Conservation (phyloP, 2,113 vertebrate genomes). For the Tyrannus savana region DNA sequence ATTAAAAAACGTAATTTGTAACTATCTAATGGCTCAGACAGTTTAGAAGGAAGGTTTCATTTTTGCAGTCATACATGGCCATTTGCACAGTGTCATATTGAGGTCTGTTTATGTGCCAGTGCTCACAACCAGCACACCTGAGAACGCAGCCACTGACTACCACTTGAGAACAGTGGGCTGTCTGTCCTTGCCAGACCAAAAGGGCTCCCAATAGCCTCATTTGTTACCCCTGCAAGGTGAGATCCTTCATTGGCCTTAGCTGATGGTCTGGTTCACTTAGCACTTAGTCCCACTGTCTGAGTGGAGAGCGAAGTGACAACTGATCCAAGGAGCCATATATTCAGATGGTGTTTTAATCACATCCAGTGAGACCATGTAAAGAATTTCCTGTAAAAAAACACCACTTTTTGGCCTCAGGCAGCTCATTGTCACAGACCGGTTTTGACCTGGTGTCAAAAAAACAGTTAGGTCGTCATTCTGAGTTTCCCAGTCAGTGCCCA, state of each 20-base stretch:
- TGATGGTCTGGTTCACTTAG: neutral
- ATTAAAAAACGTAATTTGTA: neutral
- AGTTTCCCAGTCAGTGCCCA: neutral
- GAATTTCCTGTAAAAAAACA: neutral
- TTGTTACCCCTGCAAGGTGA: neutral
- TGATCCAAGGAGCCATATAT: neutral
- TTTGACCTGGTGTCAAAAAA: neutral
- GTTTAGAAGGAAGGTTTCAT: neutral
- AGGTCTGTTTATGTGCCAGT: accelerated
- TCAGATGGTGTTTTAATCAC: neutral
- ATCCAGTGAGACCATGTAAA: neutral
- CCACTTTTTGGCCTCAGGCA: neutral
- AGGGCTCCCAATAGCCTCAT: neutral
- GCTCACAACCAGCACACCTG: too few species aligned
- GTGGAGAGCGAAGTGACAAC: neutral
- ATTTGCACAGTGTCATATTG: neutral
- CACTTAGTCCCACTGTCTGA: neutral
- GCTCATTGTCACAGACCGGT: neutral
- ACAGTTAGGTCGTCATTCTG: neutral
- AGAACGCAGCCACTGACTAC: neutral
- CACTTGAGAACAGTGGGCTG: neutral
- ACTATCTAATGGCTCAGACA: neutral
- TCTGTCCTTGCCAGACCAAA: neutral
- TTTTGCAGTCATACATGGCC: accelerated
- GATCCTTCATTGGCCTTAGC: neutral